Evolutionary conservation across 1,140 invertebrate genomes (phyloP).

Genomic region (Papilio machaon): DNA sequence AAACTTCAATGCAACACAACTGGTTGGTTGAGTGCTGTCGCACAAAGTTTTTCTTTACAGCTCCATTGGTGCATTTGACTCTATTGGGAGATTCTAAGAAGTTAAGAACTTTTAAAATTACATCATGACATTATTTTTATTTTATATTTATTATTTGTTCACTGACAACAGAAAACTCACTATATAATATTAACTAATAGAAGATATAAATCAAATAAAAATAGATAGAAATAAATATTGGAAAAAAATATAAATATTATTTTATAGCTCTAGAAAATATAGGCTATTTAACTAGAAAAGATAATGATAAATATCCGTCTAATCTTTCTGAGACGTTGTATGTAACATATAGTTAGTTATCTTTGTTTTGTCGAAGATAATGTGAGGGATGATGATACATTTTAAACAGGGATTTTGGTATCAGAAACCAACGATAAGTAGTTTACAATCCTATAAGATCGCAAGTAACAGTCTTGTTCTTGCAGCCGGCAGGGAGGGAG

Average conservation of each 20-base stretch:
- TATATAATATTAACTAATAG: too few species aligned
- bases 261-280: not conserved
- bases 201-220: not conserved
- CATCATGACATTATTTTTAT: not conserved
- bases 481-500: slow-evolving; percentile 7
- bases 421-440: not conserved
- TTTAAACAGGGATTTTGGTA: too few species aligned
- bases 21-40: slow-evolving; percentile 30
- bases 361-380: too few species aligned
- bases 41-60: slow-evolving; percentile 26
- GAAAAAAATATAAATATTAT: too few species aligned
- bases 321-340: not conserved
- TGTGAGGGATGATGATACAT: too few species aligned
- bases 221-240: not conserved
- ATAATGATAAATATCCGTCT: not conserved
- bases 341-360: too few species aligned
- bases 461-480: slow-evolving; percentile 39
- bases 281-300: not conserved
- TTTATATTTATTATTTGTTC: too few species aligned
- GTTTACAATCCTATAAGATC: slow-evolving; percentile 17
- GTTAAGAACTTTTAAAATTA: not conserved
- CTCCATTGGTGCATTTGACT: not conserved
- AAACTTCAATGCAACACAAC: slow-evolving; percentile 25
- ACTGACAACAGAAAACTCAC: not conserved
- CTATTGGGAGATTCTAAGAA: slow-evolving; percentile 7